Conservation (phyloP, 1,140 invertebrate genomes). For the Diachasma alloeum region DNA sequence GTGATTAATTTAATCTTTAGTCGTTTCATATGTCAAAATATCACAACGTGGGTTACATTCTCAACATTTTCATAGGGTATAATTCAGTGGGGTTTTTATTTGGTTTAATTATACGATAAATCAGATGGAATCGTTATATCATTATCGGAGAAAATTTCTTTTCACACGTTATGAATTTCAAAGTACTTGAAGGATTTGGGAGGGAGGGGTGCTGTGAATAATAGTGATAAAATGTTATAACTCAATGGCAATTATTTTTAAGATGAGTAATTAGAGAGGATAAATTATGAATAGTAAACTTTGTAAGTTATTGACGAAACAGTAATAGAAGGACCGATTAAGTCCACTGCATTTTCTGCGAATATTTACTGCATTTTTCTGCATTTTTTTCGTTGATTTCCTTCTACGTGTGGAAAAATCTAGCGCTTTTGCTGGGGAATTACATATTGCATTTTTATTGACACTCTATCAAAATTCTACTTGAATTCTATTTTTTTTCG, state of each 20-base stretch:
- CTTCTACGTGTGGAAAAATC: too few relatives aligned
- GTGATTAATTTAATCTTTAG: slow-evolving; percentile 17
- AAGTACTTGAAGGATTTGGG: neutral
- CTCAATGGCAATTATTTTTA: neutral
- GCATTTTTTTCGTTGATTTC: too few relatives aligned
- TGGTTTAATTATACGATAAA: slow-evolving; percentile 25
- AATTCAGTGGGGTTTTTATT: neutral
- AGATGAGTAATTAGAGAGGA: neutral
- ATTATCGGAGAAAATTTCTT: neutral
- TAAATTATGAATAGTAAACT: too few relatives aligned
- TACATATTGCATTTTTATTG: too few relatives aligned
- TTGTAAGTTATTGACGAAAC: too few relatives aligned
- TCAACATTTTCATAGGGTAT: slow-evolving; percentile 16
- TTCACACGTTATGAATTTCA: neutral
- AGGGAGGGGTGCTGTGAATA: neutral
- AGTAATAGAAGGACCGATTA: too few relatives aligned
- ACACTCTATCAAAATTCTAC: too few relatives aligned
- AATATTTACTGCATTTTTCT: too few relatives aligned
- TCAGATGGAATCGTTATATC: slow-evolving; percentile 8
- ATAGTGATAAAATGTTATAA: neutral
- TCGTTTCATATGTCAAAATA: slow-evolving; percentile 8
- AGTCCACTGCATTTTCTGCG: too few relatives aligned
- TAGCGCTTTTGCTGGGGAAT: too few relatives aligned
- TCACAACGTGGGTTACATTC: neutral
- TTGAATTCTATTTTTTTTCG: too few relatives aligned